Percentiles rank a stretch among this genome's conserved stretches.
Conservation (phyloP, 2,888 invertebrate species). For the Thera britannica region DNA sequence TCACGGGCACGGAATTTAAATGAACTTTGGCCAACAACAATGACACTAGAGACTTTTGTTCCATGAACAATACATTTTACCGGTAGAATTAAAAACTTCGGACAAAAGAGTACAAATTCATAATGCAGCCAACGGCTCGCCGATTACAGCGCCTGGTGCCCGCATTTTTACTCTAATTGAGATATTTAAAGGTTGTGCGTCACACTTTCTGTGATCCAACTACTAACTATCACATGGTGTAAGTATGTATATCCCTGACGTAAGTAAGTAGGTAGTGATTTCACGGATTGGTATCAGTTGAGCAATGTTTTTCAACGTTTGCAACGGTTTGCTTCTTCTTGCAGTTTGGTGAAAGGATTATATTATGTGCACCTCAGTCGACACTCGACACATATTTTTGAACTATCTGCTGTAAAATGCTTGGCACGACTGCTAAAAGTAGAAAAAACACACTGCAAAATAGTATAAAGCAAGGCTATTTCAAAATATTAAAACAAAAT, state of each 20-base stretch:
- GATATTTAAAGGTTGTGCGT: constrained; percentile 16
- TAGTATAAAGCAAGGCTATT: no score
- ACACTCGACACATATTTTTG: no score
- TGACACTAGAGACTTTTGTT: constrained; percentile 82
- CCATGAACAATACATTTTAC: constrained; percentile 82
- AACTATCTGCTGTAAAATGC: no score
- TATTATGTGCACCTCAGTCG: no score
- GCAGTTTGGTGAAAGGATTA: no score
- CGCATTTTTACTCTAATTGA: constrained; percentile 22
- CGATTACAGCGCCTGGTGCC: constrained; percentile 51
- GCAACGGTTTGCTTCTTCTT: no score
- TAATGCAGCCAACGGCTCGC: constrained; percentile 71
- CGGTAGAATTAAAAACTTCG: constrained; percentile 82
- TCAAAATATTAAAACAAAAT: not conserved
- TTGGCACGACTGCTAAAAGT: no score
- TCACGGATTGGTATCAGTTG: no score
- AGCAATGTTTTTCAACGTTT: no score
- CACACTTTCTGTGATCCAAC: not conserved
- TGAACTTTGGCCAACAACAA: constrained; percentile 83
- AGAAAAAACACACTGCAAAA: no score
- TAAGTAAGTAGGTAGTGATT: no score
- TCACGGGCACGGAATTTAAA: constrained; percentile 81
- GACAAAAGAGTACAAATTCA: constrained; percentile 83
- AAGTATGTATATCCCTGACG: not conserved
- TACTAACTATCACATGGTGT: not conserved